Base-by-base conservation (phyloP, 2,888 invertebrate genomes). In the Sinotaia quadrata region DNA sequence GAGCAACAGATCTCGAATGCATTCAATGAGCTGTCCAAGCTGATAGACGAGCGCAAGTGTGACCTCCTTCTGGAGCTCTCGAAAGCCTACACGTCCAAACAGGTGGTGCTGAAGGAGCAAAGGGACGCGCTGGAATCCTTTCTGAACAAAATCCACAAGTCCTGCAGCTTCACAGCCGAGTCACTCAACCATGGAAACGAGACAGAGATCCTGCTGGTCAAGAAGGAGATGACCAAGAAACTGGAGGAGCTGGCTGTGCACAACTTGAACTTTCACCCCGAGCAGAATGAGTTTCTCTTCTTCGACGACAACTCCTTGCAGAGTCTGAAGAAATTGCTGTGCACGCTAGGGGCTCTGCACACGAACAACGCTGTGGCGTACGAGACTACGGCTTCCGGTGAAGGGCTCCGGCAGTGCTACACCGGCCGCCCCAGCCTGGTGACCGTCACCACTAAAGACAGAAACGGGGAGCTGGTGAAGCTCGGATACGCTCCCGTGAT, bases 141-240 rank as follows among this genome's bases (percentile, higher is more conserved):
- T 69, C 80, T 89, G 34, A 78, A 84, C 36, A 87, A 85, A 73
- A 87, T 90, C 57, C 85, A 83, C 71, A 87, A 85, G 63, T 88
- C 89, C 72, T 89, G 89, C 77, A 87, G 88, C 52, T 87, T 89
- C 69, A 89, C 90, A 4, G 89, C 89, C 72, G 89, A 89, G 54
- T 89, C 89, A 0, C 78, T 90, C n/a, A 83, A 85, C 49, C 86
- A 87, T 72, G 89, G 89, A 44, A 88, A 85, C 71, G 89, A 89
- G 71, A 89, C 89, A 29, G 90, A 90, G 75, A 86, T 90, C 49
- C 82, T 90, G 24, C 84, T 90, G 59, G 88, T 90, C 44, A 88
- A 88, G 78, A 90, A 90, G 71, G 89, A 90, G 79, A 87, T 89
- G 82, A 83, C 86, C 3, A 89, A 89, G 59, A 86, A 89, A 65